phyloP scores from a whole-genome alignment of 2,113 vertebrate genomes.

The Malurus elegans region DNA sequence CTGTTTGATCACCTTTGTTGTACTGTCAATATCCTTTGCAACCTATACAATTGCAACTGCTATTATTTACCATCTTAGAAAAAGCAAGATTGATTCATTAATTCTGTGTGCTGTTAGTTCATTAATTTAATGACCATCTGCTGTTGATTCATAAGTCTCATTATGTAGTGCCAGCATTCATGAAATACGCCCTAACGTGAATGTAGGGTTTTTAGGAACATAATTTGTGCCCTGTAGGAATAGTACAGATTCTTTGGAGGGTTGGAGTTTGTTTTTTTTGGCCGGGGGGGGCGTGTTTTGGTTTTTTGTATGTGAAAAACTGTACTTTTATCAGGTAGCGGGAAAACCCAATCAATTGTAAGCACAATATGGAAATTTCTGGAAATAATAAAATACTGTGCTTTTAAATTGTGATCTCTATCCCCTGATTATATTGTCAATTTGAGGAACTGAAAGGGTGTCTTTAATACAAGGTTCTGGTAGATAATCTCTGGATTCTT shows the following conservation, averaged over 20 bases:
- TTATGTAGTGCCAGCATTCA: not conserved
- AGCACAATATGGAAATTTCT: not conserved
- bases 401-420: not conserved
- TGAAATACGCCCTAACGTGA: not conserved
- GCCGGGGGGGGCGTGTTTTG: too few species aligned
- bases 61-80: not conserved
- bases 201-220: not conserved
- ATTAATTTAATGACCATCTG: not conserved
- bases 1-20: not conserved
- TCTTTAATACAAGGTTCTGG: not conserved
- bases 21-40: not conserved
- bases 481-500: not conserved
- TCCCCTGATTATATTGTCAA: not conserved
- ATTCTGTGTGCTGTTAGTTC: not conserved
- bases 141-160: not conserved
- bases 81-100: not conserved
- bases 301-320: not conserved
- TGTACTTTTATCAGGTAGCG: not conserved
- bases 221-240: not conserved
- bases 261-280: fast-evolving
- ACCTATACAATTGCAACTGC: not conserved
- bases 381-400: not conserved
- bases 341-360: not conserved
- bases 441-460: not conserved
- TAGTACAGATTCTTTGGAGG: not conserved